Percentiles rank a stretch among this genome's conserved stretches.
phyloP scores from a whole-genome alignment of 1,140 invertebrate genomes.

The Trichogramma pretiosum region DNA sequence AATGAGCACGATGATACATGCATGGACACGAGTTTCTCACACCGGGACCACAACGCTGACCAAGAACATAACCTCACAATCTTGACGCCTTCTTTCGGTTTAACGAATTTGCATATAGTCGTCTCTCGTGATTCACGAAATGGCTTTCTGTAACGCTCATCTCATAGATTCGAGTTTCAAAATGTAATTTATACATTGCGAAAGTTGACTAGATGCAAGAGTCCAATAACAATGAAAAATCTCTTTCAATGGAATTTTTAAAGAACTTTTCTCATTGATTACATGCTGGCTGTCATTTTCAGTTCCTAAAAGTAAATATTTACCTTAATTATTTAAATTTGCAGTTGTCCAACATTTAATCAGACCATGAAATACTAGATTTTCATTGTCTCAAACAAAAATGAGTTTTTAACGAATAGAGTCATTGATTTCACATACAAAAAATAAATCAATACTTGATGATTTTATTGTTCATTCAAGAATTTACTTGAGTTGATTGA shows the following conservation, averaged over 20 bases:
- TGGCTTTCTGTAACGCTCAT: not conserved
- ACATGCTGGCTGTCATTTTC: too few relatives aligned
- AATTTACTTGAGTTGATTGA: not conserved
- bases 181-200: too few relatives aligned
- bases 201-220: too few relatives aligned
- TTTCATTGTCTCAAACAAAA: not conserved
- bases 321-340: too few relatives aligned
- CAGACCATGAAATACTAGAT: too few relatives aligned
- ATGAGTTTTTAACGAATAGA: not conserved
- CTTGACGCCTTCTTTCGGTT: not conserved
- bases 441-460: not conserved
- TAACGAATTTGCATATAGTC: too few relatives aligned
- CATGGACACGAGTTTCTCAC: not conserved
- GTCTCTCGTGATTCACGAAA: not conserved
- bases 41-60: slow-evolving; percentile 10
- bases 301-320: too few relatives aligned
- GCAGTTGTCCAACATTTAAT: too few relatives aligned
- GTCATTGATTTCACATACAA: not conserved
- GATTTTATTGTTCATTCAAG: not conserved
- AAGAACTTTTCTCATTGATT: too few relatives aligned
- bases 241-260: not conserved
- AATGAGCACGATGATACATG: not conserved
- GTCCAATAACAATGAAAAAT: too few relatives aligned
- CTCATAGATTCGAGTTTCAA: too few relatives aligned
- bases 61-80: slow-evolving; percentile 15